Evolutionary conservation across 2,113 vertebrate species (phyloP), one percentile per base, ranked within the genome.

Genomic region (Neolamprologus variostigma): DNA sequence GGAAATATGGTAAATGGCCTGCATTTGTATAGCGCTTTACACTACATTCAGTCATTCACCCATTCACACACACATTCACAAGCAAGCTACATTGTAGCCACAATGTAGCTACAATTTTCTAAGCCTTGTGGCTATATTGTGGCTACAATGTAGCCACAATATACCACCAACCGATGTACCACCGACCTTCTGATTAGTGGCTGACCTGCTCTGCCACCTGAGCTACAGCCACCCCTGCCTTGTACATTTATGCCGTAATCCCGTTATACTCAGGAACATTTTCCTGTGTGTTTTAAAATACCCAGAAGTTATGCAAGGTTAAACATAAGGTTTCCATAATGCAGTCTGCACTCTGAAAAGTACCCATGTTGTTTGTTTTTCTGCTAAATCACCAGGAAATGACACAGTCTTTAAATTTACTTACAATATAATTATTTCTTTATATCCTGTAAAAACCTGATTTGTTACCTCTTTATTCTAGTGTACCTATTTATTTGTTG

Each of bases 401-500:
- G 19, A 68, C 61, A 5, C 11, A 40, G 7, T 8, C 35, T 21
- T 68, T 8, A 68, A 21, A 21, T 21, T 13, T 40, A 68, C 19
- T 40, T 68, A 14, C 7, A 40, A 8, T 68, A 68, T 40, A 0
- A 68, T 68, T 4, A 68, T 68, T 68, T 68, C 63, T 21, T 68
- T 68, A 1, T 66, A n/a, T 37, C 1, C 33, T 63, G 28, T 0
- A 63, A 63, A 63, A 63, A 63, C 16, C 59, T 66, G 0, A 40
- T 37, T 40, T 12, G 17, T 66, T n/a, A 21, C 4, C 33, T 37
- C 33, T 66, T 66, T 40, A 68, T 40, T 68, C 33, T 1, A 21
- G 33, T 0, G 19, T 37, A 68, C 63, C 19, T 0, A 37, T 40
- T 0, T 14, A 40, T 68, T 40, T 9, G 19, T 68, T 10, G 16